Percentiles rank a stretch among this genome's conserved stretches.
phyloP scores from a whole-genome alignment of 37 sponge, comb jelly and placozoan species.

The Haliclona indistincta region DNA sequence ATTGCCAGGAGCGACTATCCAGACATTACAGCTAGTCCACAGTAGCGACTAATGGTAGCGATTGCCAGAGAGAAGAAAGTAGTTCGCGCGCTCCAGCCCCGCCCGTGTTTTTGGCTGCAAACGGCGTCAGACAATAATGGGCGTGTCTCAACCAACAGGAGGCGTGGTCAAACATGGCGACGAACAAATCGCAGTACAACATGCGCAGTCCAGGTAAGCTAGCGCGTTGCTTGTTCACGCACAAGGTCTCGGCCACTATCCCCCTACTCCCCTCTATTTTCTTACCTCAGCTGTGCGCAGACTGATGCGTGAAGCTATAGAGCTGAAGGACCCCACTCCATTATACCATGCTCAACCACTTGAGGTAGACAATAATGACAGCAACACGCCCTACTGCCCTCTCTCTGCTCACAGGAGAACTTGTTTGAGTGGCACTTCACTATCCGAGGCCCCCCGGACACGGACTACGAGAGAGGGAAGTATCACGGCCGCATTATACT shows the following conservation, averaged over 20 bases:
- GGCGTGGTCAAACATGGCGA: conserved; percentile 17
- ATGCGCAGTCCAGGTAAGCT: conserved; percentile 64
- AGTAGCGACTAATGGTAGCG: too few species aligned
- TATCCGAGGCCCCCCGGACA: conserved; percentile 80
- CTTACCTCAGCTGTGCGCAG: conserved; percentile 85
- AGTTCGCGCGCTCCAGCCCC: too few species aligned
- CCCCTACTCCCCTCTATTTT: neutral
- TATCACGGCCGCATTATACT: conserved; percentile 96
- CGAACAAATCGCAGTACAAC: conserved; percentile 64
- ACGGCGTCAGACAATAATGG: too few species aligned
- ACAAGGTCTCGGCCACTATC: neutral
- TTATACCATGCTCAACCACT: conserved; percentile 92
- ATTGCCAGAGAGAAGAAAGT: too few species aligned
- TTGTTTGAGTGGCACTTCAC: conserved; percentile 99
- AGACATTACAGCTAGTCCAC: too few species aligned
- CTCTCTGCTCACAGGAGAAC: conserved; percentile 65
- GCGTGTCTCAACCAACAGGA: too few species aligned
- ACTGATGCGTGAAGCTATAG: conserved; percentile 97
- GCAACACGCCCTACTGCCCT: neutral
- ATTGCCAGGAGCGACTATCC: too few species aligned
- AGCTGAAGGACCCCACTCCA: conserved; percentile 84
- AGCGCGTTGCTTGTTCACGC: neutral
- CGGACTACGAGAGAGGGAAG: conserved; percentile 84
- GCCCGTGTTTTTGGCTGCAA: too few species aligned
- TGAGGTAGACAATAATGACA: conserved; percentile 47